phyloP scores from a whole-genome alignment of 2,888 invertebrate genomes.

The Melinopterus prodromus region DNA sequence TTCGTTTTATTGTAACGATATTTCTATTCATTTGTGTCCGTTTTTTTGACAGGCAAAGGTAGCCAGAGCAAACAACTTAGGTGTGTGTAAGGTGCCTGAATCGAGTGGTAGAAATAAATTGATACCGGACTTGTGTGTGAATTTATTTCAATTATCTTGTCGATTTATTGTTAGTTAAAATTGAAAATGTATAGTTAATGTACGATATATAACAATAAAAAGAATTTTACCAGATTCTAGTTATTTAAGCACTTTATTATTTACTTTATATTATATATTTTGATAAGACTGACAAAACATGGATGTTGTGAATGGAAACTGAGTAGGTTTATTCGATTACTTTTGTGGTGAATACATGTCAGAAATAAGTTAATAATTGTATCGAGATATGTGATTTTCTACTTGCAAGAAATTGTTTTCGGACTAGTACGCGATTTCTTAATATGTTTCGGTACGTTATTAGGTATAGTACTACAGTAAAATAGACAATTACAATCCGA shows the following conservation, averaged over 20 bases:
- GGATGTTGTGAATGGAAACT: too few relatives aligned
- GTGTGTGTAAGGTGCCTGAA: background rate
- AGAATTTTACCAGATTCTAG: background rate
- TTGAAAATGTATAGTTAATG: background rate
- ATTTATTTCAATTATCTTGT: background rate
- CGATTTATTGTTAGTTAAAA: background rate
- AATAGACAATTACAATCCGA: too few relatives aligned
- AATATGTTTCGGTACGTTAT: too few relatives aligned
- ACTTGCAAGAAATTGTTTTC: too few relatives aligned
- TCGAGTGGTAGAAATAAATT: background rate
- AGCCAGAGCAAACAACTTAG: constrained; percentile 21
- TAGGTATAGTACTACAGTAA: too few relatives aligned
- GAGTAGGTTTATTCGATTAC: too few relatives aligned
- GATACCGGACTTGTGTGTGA: background rate
- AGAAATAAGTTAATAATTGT: too few relatives aligned
- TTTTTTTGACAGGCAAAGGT: constrained; percentile 38
- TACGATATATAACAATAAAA: background rate
- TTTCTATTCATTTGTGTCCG: constrained; percentile 26
- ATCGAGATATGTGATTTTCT: too few relatives aligned
- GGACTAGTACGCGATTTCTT: too few relatives aligned
- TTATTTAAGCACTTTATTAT: background rate
- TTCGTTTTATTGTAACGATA: background rate
- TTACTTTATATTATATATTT: too few relatives aligned
- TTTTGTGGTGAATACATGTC: too few relatives aligned
- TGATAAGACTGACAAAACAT: too few relatives aligned